These are phyloP conservation scores for Clistopyga incitator DNA, from an alignment of 2,888 invertebrate genomes.

Conservation along the genomic window DNA sequence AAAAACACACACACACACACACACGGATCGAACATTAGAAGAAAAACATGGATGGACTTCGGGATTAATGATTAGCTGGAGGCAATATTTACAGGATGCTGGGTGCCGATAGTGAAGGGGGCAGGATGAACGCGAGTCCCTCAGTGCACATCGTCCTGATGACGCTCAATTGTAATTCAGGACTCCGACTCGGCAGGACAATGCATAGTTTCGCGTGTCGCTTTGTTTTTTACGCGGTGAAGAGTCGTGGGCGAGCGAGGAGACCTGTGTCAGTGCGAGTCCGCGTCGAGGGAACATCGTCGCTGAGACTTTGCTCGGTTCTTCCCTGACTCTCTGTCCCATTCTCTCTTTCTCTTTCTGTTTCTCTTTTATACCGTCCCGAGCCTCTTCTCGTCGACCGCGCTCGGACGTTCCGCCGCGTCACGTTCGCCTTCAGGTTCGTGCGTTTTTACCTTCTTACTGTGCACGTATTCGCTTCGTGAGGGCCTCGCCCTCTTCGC, in stretches of 20 bases:
- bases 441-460: constrained; percentile 73
- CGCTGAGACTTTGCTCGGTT: constrained; percentile 65
- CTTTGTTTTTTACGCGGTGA: constrained; percentile 75
- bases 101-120: background rate
- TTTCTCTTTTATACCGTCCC: constrained; percentile 47
- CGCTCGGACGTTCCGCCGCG: constrained; percentile 74
- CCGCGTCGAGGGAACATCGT: constrained; percentile 68
- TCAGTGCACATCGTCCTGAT: constrained; percentile 60
- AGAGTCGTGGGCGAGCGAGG: constrained; percentile 76
- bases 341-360: constrained; percentile 45
- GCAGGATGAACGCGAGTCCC: constrained; percentile 8
- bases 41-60: too few relatives aligned
- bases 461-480: constrained; percentile 74
- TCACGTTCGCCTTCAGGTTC: constrained; percentile 76
- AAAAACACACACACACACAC: too few relatives aligned
- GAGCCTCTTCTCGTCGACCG: constrained; percentile 59
- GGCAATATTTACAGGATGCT: constrained; percentile 15
- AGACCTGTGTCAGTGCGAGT: constrained; percentile 67
- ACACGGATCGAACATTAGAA: too few relatives aligned
- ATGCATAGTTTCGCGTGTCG: constrained; percentile 80
- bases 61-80: background rate
- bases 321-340: constrained; percentile 46
- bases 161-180: constrained; percentile 77
- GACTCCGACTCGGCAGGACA: constrained; percentile 77
- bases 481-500: constrained; percentile 73